Base-by-base conservation (phyloP, 2,797 vertebrate genomes). In the Momotus momota region DNA sequence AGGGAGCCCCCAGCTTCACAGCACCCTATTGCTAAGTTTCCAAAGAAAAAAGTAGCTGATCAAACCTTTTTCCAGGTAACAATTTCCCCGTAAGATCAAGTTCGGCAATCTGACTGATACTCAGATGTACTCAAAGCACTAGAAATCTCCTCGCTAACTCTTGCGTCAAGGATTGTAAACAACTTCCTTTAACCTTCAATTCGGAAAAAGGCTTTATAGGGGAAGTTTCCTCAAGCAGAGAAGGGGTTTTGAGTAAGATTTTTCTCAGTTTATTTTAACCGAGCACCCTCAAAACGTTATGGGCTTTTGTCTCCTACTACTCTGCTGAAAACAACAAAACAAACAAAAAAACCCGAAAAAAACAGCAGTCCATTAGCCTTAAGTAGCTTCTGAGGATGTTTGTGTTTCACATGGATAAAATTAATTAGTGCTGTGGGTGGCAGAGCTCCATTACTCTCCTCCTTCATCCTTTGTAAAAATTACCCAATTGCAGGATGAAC, bases 401-500 rank as follows among this genome's bases (percentile, higher is more conserved):
- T 97, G 81, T 86, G 82, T 96, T 97, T 93, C 93, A 96, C 81
- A 75, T 84, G 89, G 81, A 92, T 94, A 94, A 89, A 96, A 97
- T 94, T 95, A 95, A 97, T 97, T 95, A 96, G 48, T 81, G 7
- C 23, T 84, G 88, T 86, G 78, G 69, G 75, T 94, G 93, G 91
- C 49, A 96, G 58, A 93, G 49, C 79, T 90, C 81, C 46, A 46
- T 80, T 84, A 87, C 62, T 91, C 67, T 94, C 70, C 43, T n/a
- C 64, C 52, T 86, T 90, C 27, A 38, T 54, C 60, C 31, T 64
- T 41, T 45, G 64, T 70, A 94, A 92, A 64, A 97, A 75, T 75
- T 71, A 85, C 49, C 58, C 40, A 80, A 38, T 19, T 72, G 66
- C 61, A 88, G 22, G 49, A 72, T 38, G 88, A 95, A 93, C 43